A percentile compares a stretch with the other conserved stretches of the same genome.
These are phyloP conservation scores for Ischnus inquisitorius DNA, from an alignment of 2,888 invertebrate genomes.

Conservation along the genomic window DNA sequence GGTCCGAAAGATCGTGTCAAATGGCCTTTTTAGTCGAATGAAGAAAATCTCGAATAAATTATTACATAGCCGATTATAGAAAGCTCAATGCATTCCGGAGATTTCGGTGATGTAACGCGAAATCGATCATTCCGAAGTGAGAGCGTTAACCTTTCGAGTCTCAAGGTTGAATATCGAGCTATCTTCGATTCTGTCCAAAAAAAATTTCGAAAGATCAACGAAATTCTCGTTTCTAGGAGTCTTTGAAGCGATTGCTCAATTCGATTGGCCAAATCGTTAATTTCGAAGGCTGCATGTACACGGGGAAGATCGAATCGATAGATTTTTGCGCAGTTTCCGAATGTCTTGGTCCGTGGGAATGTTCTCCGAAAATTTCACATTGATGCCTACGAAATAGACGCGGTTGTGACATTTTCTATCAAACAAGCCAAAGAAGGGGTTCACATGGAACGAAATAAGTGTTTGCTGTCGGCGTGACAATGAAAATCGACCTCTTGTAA, in stretches of 20 bases:
- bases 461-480: no score
- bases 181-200: background rate
- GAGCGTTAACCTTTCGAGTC: constrained; percentile 16
- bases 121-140: constrained; percentile 2
- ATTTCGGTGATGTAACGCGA: background rate
- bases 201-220: background rate
- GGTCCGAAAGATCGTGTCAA: constrained; percentile 6
- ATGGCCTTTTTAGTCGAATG: background rate
- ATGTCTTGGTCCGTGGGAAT: no score
- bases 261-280: background rate
- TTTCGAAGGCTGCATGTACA: no score
- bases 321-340: no score
- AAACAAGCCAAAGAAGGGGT: no score
- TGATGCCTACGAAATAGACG: no score
- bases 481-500: no score
- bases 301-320: no score
- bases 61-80: background rate
- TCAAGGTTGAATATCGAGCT: constrained; percentile 13
- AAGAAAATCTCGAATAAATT: constrained; percentile 24
- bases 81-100: background rate
- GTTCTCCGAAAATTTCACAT: no score
- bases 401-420: no score
- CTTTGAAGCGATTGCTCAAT: background rate
- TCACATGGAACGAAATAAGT: no score
- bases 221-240: background rate